Conservation (phyloP, 1,140 invertebrate genomes). For the Dinothrombium tinctorium region DNA sequence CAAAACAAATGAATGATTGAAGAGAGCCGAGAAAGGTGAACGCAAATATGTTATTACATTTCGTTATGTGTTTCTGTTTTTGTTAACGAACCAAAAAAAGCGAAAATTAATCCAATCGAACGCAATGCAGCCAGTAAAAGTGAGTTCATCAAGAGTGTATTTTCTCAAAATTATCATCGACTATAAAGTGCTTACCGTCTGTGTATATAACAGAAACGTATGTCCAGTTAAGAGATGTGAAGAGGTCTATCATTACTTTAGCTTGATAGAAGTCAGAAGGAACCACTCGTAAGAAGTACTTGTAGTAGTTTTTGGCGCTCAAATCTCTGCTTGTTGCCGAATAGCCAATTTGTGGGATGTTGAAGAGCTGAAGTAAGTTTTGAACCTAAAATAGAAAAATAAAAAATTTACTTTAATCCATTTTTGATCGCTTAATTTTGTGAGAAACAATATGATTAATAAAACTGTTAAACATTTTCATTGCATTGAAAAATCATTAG, state of each 20-base stretch:
- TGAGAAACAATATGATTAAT: conserved; percentile 6
- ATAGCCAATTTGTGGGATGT: conserved; percentile 57
- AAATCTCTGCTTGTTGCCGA: conserved; percentile 50
- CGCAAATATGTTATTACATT: too few relatives aligned
- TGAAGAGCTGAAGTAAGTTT: conserved; percentile 52
- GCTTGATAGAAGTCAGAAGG: conserved; percentile 59
- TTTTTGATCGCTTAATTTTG: too few relatives aligned
- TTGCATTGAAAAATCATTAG: too few relatives aligned
- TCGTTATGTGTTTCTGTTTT: too few relatives aligned
- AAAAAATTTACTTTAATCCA: too few relatives aligned
- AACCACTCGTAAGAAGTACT: conserved; percentile 53
- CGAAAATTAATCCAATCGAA: too few relatives aligned
- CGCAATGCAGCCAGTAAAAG: too few relatives aligned
- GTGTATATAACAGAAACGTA: conserved; percentile 58
- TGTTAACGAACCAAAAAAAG: too few relatives aligned
- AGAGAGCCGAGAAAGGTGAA: too few relatives aligned
- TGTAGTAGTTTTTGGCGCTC: conserved; percentile 47
- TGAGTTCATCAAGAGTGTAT: not conserved
- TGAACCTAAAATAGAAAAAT: conserved; percentile 28
- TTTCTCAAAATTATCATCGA: not conserved
- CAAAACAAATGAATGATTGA: too few relatives aligned
- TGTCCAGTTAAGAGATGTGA: conserved; percentile 49
- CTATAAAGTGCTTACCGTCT: conserved; percentile 32
- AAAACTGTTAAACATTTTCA: too few relatives aligned
- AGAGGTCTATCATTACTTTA: conserved; percentile 42